phyloP scores from a whole-genome alignment of 1,140 invertebrate genomes.

The Lordiphosa stackelbergi region DNA sequence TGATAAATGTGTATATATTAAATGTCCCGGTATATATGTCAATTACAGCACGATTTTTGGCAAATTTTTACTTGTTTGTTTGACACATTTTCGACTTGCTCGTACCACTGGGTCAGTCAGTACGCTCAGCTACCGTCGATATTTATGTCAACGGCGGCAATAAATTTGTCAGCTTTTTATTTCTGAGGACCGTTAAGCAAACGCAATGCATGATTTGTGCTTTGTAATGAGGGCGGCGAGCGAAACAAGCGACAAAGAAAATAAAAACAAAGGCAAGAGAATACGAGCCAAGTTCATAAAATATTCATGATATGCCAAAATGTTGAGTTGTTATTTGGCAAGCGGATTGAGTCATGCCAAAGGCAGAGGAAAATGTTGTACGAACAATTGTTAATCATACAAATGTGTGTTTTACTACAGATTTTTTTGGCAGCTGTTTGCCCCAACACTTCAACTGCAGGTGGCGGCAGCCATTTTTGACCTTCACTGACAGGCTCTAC shows the following conservation, averaged over 20 bases:
- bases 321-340: slow-evolving; percentile 32
- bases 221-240: slow-evolving; percentile 64
- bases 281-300: slow-evolving; percentile 43
- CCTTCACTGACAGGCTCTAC: slow-evolving; percentile 45
- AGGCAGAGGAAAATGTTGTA: no score
- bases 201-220: slow-evolving; percentile 72
- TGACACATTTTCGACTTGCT: slow-evolving; percentile 50
- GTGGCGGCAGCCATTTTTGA: slow-evolving; percentile 31
- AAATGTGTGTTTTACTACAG: no score
- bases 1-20: slow-evolving; percentile 35
- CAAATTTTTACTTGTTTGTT: slow-evolving; percentile 48
- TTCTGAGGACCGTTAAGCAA: slow-evolving; percentile 65
- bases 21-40: slow-evolving; percentile 59
- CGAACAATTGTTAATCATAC: no score
- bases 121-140: slow-evolving; percentile 31
- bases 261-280: slow-evolving; percentile 30
- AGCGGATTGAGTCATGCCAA: slow-evolving; percentile 41
- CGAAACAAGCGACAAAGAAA: slow-evolving; percentile 19
- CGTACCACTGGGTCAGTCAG: slow-evolving; percentile 41
- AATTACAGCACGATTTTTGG: slow-evolving; percentile 72
- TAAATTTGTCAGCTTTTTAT: slow-evolving; percentile 63
- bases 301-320: slow-evolving; percentile 58
- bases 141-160: slow-evolving; percentile 68
- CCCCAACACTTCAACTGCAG: slow-evolving; percentile 16
- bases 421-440: slow-evolving; percentile 5